Evolutionary conservation across 2,888 invertebrate genomes (phyloP), one percentile per base, ranked within the genome.

Genomic region (Acanthosepion esculentum): DNA sequence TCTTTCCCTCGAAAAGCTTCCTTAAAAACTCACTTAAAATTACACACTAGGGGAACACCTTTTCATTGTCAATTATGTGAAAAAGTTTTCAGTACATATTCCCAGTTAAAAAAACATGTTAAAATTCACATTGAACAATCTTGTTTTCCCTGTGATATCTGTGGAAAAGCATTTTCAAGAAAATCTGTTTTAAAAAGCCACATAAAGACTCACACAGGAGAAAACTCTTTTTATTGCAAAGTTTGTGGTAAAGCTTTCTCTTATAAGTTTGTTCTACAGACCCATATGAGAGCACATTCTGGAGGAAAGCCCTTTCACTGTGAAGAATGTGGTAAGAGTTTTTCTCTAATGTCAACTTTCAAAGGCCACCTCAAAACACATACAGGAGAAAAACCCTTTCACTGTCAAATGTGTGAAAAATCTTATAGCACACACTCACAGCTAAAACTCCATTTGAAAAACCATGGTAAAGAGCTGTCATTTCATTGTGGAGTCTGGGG

Each of bases 91-190:
- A 96, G 95, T 94, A 96, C 96, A 91, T 95, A 95, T 41, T 96
- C 95, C 94, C 96, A 96, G 93, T 93, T 96, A 15, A 95, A 95
- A 91, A 96, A 96, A 96, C 96, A 96, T 91, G 95, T 96, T 94
- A 95, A 95, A 1, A 95, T 95, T 4, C 96, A 96, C 93, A 96
- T 96, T n/a, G 96, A 96, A 1, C 95, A 95, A 20, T 92, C 96
- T 6, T 95, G 95, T 12, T 96, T 95, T 91, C 95, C 95, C 93
- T 96, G 96, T 95, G 96, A 96, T 0, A 95, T 96, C 18, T 96
- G 96, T 94, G 95, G 94, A 92, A 93, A 95, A 6, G 59, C 94
- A 2, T 96, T 96, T 94, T 91, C 91, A 23, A 23, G 41, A 91
- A 33, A 23, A 33, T 48, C 41, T 48, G 33, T 48, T 48, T n/a